phyloP scores from a whole-genome alignment of 2,113 vertebrate species.

The Myotis davidii region DNA sequence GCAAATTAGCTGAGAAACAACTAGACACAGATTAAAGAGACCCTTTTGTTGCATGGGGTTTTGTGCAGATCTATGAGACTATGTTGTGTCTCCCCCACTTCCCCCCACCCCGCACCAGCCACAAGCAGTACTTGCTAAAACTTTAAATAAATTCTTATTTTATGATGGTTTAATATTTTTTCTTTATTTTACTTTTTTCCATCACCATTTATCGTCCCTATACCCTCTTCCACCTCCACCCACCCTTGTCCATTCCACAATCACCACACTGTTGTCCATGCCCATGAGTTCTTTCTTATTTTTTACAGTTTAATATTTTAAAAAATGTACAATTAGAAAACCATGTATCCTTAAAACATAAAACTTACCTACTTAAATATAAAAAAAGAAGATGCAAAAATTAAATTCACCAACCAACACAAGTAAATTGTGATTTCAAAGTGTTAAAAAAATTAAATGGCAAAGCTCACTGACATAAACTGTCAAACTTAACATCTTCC shows the following conservation, averaged over 20 bases:
- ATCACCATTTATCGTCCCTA: neutral
- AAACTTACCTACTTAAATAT: neutral
- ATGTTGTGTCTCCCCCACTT: too few relatives aligned
- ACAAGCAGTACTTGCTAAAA: neutral
- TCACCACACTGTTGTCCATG: neutral
- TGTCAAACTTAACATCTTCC: neutral
- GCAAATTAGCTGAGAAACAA: neutral
- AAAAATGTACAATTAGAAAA: constrained; percentile 37
- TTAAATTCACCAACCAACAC: neutral
- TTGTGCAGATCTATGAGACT: neutral
- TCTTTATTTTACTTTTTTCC: neutral
- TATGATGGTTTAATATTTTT: neutral
- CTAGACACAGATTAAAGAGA: neutral
- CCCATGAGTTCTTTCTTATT: neutral
- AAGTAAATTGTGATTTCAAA: constrained; percentile 40
- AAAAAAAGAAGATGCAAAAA: neutral
- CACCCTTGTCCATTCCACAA: too few relatives aligned
- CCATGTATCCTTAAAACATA: neutral
- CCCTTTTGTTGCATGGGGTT: neutral
- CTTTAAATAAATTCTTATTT: neutral
- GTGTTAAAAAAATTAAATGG: constrained; percentile 3
- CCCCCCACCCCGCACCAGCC: too few relatives aligned
- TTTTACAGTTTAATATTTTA: neutral
- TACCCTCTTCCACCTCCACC: neutral
- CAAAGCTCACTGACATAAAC: neutral